Evolutionary conservation across 2,888 invertebrate species (phyloP).

Genomic region (Orthosia gothica): DNA sequence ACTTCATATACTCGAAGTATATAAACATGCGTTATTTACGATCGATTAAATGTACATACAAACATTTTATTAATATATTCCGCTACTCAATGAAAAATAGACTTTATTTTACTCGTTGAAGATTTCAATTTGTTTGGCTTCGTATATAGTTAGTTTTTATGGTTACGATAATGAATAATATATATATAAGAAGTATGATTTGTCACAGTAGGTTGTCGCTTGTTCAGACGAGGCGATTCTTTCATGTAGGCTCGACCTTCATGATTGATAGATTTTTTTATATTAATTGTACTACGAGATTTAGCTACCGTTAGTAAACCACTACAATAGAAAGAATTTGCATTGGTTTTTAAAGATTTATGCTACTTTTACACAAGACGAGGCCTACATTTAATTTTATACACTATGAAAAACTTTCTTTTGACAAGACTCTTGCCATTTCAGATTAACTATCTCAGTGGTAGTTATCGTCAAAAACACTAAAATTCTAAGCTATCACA

Average conservation of each 20-base stretch:
- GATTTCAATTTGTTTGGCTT: conserved; percentile 51
- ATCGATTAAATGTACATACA: conserved; percentile 46
- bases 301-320: conserved; percentile 34
- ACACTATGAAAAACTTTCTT: not conserved
- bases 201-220: conserved; percentile 38
- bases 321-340: conserved; percentile 23
- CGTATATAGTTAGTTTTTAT: conserved; percentile 47
- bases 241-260: not conserved
- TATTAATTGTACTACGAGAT: conserved; percentile 45
- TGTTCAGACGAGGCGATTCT: conserved; percentile 42
- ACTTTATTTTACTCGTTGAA: conserved; percentile 59
- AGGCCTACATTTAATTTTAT: conserved; percentile 13
- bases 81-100: conserved; percentile 75
- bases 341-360: conserved; percentile 32
- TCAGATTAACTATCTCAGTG: not conserved
- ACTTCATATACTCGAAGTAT: conserved; percentile 15
- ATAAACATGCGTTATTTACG: conserved; percentile 62
- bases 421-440: not conserved
- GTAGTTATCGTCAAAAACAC: not conserved
- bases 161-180: conserved; percentile 55
- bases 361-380: conserved; percentile 12
- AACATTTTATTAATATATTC: conserved; percentile 58
- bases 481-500: conserved; percentile 38
- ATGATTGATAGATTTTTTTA: not conserved
- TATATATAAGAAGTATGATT: conserved; percentile 59